phyloP scores from a whole-genome alignment of 2,797 vertebrate genomes.

The Lagorchestes hirsutus region DNA sequence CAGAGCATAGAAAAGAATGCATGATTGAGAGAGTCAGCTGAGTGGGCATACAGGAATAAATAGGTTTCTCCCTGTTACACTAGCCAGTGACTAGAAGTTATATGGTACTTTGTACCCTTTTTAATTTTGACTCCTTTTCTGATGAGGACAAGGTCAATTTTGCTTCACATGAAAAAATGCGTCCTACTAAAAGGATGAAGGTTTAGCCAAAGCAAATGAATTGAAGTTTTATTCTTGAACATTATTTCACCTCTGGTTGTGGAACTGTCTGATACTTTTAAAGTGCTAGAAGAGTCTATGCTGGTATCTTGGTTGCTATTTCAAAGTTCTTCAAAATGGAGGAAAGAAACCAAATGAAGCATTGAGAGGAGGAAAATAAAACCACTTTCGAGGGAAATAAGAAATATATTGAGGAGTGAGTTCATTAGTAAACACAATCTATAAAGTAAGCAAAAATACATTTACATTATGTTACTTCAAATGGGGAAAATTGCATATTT shows the following conservation, averaged over 20 bases:
- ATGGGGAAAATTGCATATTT: not conserved
- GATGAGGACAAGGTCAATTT: not conserved
- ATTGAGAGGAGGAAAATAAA: not conserved
- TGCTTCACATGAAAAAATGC: not conserved
- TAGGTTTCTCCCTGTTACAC: not conserved
- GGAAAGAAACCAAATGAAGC: not conserved
- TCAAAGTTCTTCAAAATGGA: not conserved
- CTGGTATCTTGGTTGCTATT: not conserved
- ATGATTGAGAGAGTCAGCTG: not conserved
- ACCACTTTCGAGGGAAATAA: not conserved
- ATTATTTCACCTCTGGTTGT: not conserved
- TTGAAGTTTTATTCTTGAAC: not conserved
- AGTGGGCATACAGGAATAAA: not conserved
- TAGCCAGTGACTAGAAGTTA: not conserved
- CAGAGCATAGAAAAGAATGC: not conserved
- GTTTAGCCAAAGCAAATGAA: not conserved
- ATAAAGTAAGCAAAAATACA: not conserved
- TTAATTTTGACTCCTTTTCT: not conserved
- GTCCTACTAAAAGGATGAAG: conserved; percentile 6
- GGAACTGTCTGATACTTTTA: conserved; percentile 16
- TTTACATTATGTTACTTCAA: conserved; percentile 15
- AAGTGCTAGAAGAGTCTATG: not conserved
- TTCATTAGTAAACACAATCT: not conserved
- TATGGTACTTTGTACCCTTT: not conserved
- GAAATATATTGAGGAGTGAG: not conserved